Conservation (phyloP, 2,113 vertebrate genomes). For the Centrocercus urophasianus region DNA sequence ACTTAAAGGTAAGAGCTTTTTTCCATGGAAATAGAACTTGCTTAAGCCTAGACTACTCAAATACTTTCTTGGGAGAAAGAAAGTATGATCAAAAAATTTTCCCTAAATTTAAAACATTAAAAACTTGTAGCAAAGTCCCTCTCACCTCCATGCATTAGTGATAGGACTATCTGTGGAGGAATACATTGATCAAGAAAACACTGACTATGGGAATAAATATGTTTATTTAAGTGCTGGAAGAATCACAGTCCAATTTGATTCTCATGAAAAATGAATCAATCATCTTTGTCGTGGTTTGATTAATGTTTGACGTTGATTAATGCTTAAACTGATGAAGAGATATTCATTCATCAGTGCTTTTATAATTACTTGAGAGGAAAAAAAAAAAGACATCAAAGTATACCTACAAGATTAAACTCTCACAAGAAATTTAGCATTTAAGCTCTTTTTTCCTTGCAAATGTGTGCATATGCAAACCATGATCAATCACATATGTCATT, state of each 20-base stretch:
- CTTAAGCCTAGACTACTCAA: neutral
- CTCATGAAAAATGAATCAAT: neutral
- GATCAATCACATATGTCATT: slow-evolving; percentile 18
- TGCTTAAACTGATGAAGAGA: neutral
- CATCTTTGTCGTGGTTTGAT: neutral
- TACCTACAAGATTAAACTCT: neutral
- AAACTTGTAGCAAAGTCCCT: neutral
- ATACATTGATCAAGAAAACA: neutral
- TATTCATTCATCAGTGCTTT: neutral
- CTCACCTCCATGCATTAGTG: neutral
- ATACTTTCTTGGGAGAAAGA: neutral
- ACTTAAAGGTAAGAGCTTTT: neutral
- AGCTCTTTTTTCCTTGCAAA: slow-evolving; percentile 6
- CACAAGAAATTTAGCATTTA: neutral
- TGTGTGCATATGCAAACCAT: neutral
- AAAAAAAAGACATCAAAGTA: neutral
- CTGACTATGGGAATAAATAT: neutral
- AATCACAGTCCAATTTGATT: neutral
- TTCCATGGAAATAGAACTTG: neutral
- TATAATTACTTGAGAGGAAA: neutral
- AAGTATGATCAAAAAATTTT: neutral
- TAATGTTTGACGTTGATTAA: neutral
- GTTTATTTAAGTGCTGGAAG: neutral
- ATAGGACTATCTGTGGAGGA: neutral
- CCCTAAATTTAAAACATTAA: neutral